Base-by-base conservation (phyloP, 1,140 invertebrate species). In the Epicauta chinensis region DNA sequence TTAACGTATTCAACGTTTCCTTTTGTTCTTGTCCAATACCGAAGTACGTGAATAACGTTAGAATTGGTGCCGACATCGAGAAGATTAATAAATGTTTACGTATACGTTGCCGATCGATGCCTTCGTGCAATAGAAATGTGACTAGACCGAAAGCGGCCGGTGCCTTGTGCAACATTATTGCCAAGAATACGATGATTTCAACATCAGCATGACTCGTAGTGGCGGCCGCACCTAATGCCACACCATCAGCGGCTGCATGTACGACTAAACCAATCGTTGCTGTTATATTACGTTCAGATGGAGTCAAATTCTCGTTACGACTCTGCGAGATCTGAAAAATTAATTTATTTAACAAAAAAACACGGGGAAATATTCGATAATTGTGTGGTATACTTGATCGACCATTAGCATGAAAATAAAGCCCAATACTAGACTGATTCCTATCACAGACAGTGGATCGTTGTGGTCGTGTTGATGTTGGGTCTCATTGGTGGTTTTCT, bases 101-200 rank as follows among this genome's bases (percentile, higher is more conserved):
- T 61, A 98, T 96, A 59, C 84, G 17, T 13, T 49, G 78, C 65
- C 79, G 74, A 57, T 98, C 95, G 7, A 99, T 80, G 2, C 93
- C 92, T 70, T 95, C 94, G 67, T 97, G 93, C 51, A 99, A 71
- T 40, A 99, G 75, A 73, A 98, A 98, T 23, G 94, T 97, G 10
- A 98, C 94, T 2, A 99, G 76, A 30, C 96, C 97, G 80, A 99
- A 99, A 5, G 97, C 93, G 16, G 97, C 95, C 3, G 97, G 97
- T 10, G 93, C 95, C 76, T 99, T 99, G 66, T 99, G 97, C 11
- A 99, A 75, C 94, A 99, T 98, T 56, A 99, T 98, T 16, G 97
- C 97, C 30, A 97, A 70, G 71, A 99, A 99, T 13, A 99, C 93
- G 56, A 99, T 96, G 62, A 96, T 84, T 75, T 98, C 96, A 2